These are phyloP conservation scores for Desmodus rotundus DNA, from an alignment of 2,113 vertebrate genomes.

Conservation along the genomic window DNA sequence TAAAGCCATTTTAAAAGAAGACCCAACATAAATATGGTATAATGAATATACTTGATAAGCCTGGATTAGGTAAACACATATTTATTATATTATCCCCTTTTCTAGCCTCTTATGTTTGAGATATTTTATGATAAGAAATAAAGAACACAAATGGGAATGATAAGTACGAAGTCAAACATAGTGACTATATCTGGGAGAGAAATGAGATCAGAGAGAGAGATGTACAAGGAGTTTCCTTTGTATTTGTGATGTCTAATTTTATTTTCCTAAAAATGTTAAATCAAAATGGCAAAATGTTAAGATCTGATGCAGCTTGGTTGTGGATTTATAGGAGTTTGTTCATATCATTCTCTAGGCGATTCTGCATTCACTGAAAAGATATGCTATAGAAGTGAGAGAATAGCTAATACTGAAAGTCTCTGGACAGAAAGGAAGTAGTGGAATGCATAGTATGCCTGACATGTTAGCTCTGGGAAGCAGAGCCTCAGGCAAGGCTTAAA, in stretches of 20 bases:
- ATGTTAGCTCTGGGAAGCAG: background rate
- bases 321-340: background rate
- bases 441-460: background rate
- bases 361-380: background rate
- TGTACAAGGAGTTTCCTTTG: background rate
- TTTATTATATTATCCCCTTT: background rate
- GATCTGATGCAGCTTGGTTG: background rate
- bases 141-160: background rate
- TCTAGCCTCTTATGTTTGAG: background rate
- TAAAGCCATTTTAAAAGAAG: background rate
- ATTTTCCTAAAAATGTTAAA: background rate
- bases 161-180: background rate
- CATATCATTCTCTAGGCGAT: background rate
- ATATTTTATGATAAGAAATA: background rate
- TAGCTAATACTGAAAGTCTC: background rate
- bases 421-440: background rate
- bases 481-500: background rate
- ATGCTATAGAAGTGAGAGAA: background rate
- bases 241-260: background rate
- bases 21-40: background rate
- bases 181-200: background rate
- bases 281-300: background rate
- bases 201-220: background rate
- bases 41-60: background rate
- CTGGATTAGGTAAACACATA: background rate